A percentile compares a stretch with the other conserved stretches of the same genome.
These are phyloP conservation scores for Gymnopithys bicolor DNA, from an alignment of 2,797 vertebrate species.

Conservation along the genomic window DNA sequence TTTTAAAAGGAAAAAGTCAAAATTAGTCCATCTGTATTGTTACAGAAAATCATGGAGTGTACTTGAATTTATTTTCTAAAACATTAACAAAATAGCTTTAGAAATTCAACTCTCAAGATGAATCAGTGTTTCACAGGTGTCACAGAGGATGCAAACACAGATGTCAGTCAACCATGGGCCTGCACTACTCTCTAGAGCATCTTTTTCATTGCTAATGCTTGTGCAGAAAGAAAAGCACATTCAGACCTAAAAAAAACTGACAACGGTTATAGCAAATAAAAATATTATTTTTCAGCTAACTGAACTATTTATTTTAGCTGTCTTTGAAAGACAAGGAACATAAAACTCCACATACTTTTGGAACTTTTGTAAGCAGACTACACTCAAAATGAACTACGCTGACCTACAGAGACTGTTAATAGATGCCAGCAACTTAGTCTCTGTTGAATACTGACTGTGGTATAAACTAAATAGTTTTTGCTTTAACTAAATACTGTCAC, in stretches of 20 bases:
- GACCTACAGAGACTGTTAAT: background rate
- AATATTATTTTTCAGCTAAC: background rate
- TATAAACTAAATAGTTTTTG: background rate
- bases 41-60: background rate
- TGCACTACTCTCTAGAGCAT: background rate
- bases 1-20: background rate
- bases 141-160: background rate
- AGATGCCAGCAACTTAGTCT: conserved; percentile 7
- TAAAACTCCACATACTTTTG: background rate
- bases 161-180: background rate
- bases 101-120: background rate
- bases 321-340: background rate
- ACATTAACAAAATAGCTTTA: background rate
- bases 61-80: background rate
- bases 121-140: background rate
- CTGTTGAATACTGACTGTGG: background rate
- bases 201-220: background rate
- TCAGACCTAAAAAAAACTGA: background rate
- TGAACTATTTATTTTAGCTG: background rate
- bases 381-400: background rate
- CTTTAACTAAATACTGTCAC: background rate
- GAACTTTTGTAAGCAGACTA: background rate
- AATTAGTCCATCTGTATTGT: background rate
- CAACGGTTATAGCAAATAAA: background rate
- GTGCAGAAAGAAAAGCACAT: background rate